Base-by-base conservation (phyloP, 2,797 vertebrate genomes). In the Ambastaia sidthimunki region DNA sequence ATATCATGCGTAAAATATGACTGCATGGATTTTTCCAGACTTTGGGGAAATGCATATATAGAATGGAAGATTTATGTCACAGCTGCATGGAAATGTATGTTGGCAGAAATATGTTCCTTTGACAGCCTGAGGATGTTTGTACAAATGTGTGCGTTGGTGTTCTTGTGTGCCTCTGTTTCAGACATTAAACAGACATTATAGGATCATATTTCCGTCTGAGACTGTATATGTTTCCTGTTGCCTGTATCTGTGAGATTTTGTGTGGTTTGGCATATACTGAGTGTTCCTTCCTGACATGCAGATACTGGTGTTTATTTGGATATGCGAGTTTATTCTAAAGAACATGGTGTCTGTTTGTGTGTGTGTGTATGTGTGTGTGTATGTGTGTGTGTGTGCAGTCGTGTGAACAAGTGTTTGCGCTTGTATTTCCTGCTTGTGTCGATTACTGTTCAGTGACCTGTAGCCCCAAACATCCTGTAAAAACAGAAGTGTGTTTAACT, bases 21-120 rank as follows among this genome's bases (percentile, higher is more conserved):
- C 60, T 31, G 28, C 28, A 28, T 28, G 28, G 25, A 34, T 63
- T 31, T 63, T 15, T 63, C 6, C 15, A 11, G 13, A 31, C 25
- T 13, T 62, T 15, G 15, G 25, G 59, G 59, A 62, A 18, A 31
- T 62, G 4, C 11, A n/a, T 16, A 52, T 52, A 16, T n/a, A 28
- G 55, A 73, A 12, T 59, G 21, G 21, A 13, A 47, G 15, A 18
- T 54, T 75, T 18, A 41, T 76, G 19, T 44, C 13, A 41, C 21
- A 34, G 28, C 18, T 66, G 19, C 16, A 54, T 66, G 47, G 21
- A 76, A 67, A 75, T 66, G 3, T 12, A 23, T 54, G 23, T 21
- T 71, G 78, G 69, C 86, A 84, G 86, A 88, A 86, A 77, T 78
- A 74, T 5, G 15, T 52, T 66, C 2, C 19, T 73, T 62, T 71